Base-by-base conservation (phyloP, 30 jellyfish, hydroid and myxozoan genomes). In the Catostylus mosaicus region DNA sequence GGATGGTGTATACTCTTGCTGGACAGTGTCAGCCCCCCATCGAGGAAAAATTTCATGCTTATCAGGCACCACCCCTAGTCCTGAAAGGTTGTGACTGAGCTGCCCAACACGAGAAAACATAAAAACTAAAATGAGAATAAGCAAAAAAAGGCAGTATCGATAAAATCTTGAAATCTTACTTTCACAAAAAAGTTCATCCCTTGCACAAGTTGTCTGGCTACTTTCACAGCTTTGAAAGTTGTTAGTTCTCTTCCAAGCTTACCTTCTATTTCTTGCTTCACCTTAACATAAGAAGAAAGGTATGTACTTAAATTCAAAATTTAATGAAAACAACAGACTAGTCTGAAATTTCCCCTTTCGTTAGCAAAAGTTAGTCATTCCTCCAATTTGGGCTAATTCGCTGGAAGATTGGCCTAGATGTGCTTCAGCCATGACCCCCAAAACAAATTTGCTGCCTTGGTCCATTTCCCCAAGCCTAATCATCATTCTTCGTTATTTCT, bases 151-250 rank as follows among this genome's bases (percentile, higher is more conserved):
- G n/a, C n/a, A n/a, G n/a, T n/a, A n/a, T n/a, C n/a, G n/a, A n/a
- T n/a, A 43, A 19, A 18, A 6, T 1, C 4, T 8, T 30, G 40
- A 12, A 73, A 32, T 5, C 79, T 54, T 60, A 80, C 91, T 54
- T 80, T 80, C 67, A 80, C 91, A 80, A 80, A 80, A 37, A 9
- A 80, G 48, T 80, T 80, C 12, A 67, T 19, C 23, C 91, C 91
- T 31, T 34, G 72, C 12, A 80, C 91, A 76, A 80, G 35, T 43
- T 80, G 91, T 23, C 84, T 66, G 30, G 91, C 91, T 40, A 80
- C 91, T 30, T 48, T 45, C 20, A 80, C 46, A 3, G 91, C 91
- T 54, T 80, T 80, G 71, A 20, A 80, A 4, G 83, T 69, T 46
- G 75, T 20, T 32, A 80, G 84, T 19, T 51, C 46, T 38, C 46